Conservation (phyloP, 2,888 invertebrate species). For the Oscheius myriophilus region DNA sequence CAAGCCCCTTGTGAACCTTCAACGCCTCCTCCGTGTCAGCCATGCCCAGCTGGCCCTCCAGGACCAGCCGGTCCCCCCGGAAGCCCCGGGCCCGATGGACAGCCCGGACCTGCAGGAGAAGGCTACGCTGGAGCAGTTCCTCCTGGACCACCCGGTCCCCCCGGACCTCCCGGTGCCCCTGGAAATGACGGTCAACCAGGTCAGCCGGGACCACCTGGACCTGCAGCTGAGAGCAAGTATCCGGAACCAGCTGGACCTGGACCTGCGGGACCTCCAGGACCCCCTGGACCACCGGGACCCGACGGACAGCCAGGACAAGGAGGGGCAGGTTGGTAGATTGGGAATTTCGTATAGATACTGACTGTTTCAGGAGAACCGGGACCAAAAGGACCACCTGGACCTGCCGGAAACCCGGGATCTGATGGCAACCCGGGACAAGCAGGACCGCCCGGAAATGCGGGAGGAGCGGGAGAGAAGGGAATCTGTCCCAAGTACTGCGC, state of each 20-base stretch:
- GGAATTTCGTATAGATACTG: neutral
- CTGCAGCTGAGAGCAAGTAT: slow-evolving; percentile 32
- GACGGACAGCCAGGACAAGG: slow-evolving; percentile 4
- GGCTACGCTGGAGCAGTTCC: slow-evolving; percentile 30
- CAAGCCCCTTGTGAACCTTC: slow-evolving; percentile 10
- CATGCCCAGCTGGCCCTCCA: slow-evolving; percentile 28
- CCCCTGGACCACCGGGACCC: slow-evolving; percentile 30
- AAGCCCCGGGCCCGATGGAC: slow-evolving; percentile 19
- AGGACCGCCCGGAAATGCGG: slow-evolving; percentile 15
- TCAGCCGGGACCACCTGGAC: slow-evolving; percentile 32
- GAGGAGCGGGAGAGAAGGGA: slow-evolving; percentile 28
- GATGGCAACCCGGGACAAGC: slow-evolving; percentile 32
- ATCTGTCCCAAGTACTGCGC: slow-evolving; percentile 37
- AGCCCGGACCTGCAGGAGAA: slow-evolving; percentile 29
- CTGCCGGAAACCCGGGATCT: slow-evolving; percentile 48
- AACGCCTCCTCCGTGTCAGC: slow-evolving; percentile 10
- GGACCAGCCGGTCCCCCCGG: slow-evolving; percentile 35
- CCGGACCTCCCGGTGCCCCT: slow-evolving; percentile 27
- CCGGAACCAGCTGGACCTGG: slow-evolving; percentile 35
- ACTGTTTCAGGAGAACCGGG: slow-evolving; percentile 39
- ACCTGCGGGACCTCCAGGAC: slow-evolving; percentile 32
- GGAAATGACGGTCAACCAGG: slow-evolving; percentile 25
- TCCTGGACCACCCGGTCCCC: slow-evolving; percentile 26
- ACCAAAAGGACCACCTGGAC: slow-evolving; percentile 53
- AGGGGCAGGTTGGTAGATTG: neutral